Evolutionary conservation across 1,140 invertebrate genomes (phyloP).

Genomic region (Tetragnatha versicolor): DNA sequence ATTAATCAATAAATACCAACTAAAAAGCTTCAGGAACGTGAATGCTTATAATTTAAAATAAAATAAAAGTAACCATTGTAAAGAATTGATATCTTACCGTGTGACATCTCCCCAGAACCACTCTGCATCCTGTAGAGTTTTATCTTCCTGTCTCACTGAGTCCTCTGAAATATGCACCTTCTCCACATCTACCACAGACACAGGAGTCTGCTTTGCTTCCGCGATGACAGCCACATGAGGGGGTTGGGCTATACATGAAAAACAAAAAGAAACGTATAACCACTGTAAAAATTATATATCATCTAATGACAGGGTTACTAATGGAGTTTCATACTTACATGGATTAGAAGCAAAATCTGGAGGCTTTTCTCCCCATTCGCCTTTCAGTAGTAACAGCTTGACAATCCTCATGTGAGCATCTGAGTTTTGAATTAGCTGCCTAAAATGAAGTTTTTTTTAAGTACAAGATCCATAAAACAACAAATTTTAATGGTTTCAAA

Average conservation of each 20-base stretch:
- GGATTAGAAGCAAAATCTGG: constrained; percentile 61
- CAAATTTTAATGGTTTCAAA: too few relatives aligned
- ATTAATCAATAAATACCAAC: too few relatives aligned
- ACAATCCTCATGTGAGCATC: constrained; percentile 78
- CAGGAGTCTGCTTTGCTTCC: neutral
- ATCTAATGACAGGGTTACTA: neutral
- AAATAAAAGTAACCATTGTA: too few relatives aligned
- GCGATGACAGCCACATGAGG: constrained; percentile 21
- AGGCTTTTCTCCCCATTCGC: constrained; percentile 74
- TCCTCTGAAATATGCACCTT: constrained; percentile 16
- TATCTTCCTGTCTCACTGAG: constrained; percentile 3
- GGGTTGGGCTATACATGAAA: constrained; percentile 22
- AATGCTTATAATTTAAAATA: too few relatives aligned
- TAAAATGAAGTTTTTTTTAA: constrained; percentile 14
- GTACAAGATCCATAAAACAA: too few relatives aligned
- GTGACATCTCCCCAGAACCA: constrained; percentile 93
- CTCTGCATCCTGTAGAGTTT: constrained; percentile 72
- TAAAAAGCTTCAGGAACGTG: too few relatives aligned
- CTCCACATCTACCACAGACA: neutral
- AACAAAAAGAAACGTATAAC: neutral
- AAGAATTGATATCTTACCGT: constrained; percentile 24
- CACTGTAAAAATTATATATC: neutral
- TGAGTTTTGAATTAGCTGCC: constrained; percentile 74
- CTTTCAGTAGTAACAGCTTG: constrained; percentile 75
- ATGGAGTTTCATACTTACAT: constrained; percentile 39